Percentiles rank a stretch among this genome's conserved stretches.
phyloP scores from a whole-genome alignment of 2,113 vertebrate species.

The Puntigrus tetrazona region DNA sequence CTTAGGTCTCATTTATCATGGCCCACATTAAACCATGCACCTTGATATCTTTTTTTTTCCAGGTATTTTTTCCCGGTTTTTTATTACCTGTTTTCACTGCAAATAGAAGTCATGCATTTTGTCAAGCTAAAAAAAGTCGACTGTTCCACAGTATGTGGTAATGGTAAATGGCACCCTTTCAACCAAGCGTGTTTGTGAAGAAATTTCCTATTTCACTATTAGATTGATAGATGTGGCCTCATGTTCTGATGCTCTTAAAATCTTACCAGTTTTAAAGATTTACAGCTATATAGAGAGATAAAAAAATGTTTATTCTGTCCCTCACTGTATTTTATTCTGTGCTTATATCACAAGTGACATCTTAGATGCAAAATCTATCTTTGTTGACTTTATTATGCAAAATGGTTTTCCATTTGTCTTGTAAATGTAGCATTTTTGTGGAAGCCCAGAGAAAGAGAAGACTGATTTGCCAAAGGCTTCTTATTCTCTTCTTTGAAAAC shows the following conservation, averaged over 20 bases:
- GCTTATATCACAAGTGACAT: neutral
- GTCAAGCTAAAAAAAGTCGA: neutral
- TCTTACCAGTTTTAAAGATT: neutral
- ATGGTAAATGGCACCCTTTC: neutral
- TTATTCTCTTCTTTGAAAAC: neutral
- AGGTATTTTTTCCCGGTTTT: neutral
- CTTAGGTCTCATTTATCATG: slow-evolving; percentile 35
- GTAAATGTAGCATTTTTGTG: neutral
- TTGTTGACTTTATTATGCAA: neutral
- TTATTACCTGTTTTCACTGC: neutral
- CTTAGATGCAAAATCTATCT: neutral
- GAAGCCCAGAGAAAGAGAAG: neutral
- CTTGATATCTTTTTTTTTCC: neutral
- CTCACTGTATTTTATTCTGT: neutral
- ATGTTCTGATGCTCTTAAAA: neutral
- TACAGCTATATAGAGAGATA: neutral
- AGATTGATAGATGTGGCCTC: neutral
- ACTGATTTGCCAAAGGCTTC: neutral
- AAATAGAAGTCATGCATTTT: slow-evolving; percentile 16
- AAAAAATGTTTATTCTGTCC: neutral
- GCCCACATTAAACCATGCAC: neutral
- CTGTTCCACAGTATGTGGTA: neutral
- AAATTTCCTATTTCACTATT: neutral
- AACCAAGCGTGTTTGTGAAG: no score
- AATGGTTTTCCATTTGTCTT: neutral